These are phyloP conservation scores for Augochlorella aurata DNA, from an alignment of 2,888 invertebrate species.

Conservation along the genomic window DNA sequence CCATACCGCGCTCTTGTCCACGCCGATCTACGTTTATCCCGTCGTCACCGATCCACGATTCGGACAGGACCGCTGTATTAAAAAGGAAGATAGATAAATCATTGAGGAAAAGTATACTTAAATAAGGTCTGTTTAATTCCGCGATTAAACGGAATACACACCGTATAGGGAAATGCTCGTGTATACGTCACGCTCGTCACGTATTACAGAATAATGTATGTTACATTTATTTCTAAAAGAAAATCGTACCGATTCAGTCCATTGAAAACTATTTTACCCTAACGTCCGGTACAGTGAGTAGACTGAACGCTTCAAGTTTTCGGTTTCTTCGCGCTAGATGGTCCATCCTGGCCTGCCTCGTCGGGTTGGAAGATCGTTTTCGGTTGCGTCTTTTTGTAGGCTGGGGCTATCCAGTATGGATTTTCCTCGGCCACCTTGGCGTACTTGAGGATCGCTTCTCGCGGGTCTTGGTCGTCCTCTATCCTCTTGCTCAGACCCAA, in stretches of 20 bases:
- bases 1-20: background rate
- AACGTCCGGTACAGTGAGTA: background rate
- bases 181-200: background rate
- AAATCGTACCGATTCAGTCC: background rate
- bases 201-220: background rate
- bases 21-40: background rate
- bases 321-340: conserved; percentile 84
- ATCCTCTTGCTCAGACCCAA: conserved; percentile 95
- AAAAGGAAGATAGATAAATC: background rate
- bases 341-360: conserved; percentile 79
- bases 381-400: conserved; percentile 95
- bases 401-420: conserved; percentile 98
- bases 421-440: conserved; percentile 98
- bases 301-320: conserved; percentile 74
- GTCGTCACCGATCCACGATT: background rate
- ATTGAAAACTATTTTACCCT: background rate
- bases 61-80: background rate
- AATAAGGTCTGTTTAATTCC: background rate
- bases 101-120: background rate
- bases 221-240: background rate
- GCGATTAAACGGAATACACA: background rate
- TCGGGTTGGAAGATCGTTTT: conserved; percentile 89
- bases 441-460: conserved; percentile 96
- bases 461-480: conserved; percentile 94
- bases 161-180: background rate